These are phyloP conservation scores for Hipposideros larvatus DNA, from an alignment of 2,797 vertebrate genomes.

Conservation along the genomic window DNA sequence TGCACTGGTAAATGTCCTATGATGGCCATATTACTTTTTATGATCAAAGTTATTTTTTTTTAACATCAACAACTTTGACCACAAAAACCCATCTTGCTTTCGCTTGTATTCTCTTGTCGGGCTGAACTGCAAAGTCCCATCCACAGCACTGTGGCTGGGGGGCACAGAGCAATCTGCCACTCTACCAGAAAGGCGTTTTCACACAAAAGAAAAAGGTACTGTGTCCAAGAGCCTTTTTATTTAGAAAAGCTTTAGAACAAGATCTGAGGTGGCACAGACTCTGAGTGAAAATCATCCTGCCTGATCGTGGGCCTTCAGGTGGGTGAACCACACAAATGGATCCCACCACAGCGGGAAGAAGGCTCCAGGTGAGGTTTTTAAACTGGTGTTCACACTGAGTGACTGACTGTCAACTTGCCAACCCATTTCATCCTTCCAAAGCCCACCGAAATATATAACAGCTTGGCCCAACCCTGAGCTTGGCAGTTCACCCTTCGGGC, in stretches of 20 bases:
- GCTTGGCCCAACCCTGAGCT: no score
- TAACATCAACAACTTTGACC: not conserved
- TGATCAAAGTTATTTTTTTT: not conserved
- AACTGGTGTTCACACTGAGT: not conserved
- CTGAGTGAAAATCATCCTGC: not conserved
- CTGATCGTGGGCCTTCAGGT: not conserved
- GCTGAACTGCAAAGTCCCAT: not conserved
- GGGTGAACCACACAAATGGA: not conserved
- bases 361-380: not conserved
- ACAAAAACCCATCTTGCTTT: not conserved
- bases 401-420: not conserved
- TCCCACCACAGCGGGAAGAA: not conserved
- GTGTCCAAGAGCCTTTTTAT: not conserved
- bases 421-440: not conserved
- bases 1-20: not conserved
- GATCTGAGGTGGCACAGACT: not conserved
- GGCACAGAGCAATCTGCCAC: not conserved
- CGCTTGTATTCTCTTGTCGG: no score
- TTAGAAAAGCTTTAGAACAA: constrained; percentile 29
- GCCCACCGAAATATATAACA: not conserved
- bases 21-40: not conserved
- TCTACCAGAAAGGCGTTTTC: not conserved
- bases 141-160: rapidly evolving
- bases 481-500: not conserved
- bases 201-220: not conserved